phyloP scores from a whole-genome alignment of 1,140 invertebrate genomes.

The Caenorhabditis inopinata region DNA sequence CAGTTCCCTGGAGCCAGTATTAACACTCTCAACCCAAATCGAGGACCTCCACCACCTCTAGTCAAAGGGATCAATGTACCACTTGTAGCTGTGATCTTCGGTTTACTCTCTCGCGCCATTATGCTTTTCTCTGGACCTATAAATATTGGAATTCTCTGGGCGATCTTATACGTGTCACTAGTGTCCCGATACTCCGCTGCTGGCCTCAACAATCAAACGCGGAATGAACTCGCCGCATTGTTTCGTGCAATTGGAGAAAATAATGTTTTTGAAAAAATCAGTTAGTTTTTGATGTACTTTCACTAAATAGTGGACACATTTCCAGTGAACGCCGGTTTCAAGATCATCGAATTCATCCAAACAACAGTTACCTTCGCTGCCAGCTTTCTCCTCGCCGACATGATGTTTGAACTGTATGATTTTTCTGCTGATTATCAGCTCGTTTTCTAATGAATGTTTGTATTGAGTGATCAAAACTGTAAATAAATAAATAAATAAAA shows the following conservation, averaged over 20 bases:
- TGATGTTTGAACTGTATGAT: conserved; percentile 14
- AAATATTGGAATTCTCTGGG: conserved; percentile 20
- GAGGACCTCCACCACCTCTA: neutral
- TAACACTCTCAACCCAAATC: neutral
- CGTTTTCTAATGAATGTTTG: neutral
- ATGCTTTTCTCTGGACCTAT: conserved; percentile 16
- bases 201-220: neutral
- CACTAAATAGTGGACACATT: neutral
- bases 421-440: neutral
- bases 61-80: conserved; percentile 22
- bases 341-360: conserved; percentile 13
- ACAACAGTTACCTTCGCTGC: neutral
- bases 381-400: neutral
- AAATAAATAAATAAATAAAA: no score
- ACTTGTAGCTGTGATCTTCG: neutral
- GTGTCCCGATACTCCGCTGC: conserved; percentile 9
- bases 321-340: conserved; percentile 17
- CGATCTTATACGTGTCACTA: conserved; percentile 4
- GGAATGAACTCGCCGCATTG: neutral
- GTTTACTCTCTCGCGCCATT: neutral
- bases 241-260: neutral
- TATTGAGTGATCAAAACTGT: neutral
- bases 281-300: neutral
- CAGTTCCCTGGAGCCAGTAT: neutral
- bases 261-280: neutral